Evolutionary conservation across 2,888 invertebrate genomes (phyloP), one percentile per base, ranked within the genome.

Genomic region (Morpho helenor): DNA sequence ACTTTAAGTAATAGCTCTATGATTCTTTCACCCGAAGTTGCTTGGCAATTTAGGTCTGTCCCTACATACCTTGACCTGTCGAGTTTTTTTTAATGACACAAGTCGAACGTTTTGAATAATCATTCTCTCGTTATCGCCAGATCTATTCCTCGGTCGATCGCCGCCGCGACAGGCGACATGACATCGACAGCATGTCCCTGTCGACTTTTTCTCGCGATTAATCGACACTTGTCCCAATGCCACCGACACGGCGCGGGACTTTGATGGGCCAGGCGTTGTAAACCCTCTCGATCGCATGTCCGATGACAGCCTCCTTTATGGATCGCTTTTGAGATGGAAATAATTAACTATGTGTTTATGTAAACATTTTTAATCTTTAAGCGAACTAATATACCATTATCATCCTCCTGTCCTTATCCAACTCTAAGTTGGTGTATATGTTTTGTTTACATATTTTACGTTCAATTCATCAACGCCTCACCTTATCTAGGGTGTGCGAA

Each of bases 191-290:
- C 74, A 70, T 78, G 77, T 79, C 70, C 63, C 68, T 75, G 77
- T 78, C 76, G 73, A 74, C 72, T 80, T 84, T 84, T 82, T 82
- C 80, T 83, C 75, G 73, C 67, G 63, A 61, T 79, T 86, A 84
- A 87, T 87, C 85, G 85, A 79, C 85, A 85, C 85, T 70, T 66
- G 70, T 68, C 59, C 64, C 67, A 66, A 66, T 65, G 73, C 71
- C 71, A 66, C 69, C 74, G 74, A 71, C 67, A 71, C 72, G 77
- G 78, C 77, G 52, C 52, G 52, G 45, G 31, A 45, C 54, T 42
- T 48, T 54, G 54, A 77, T 75, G 76, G 70, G 75, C 54, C 65
- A 74, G 76, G 79, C 75, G 60, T 70, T 57, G 50, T 45, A 54
- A 59, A 59, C 41, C 43, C 46, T 58, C 54, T 57, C 53, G 49